These are phyloP conservation scores for Cinclus cinclus DNA, from an alignment of 2,113 vertebrate genomes.

Conservation along the genomic window DNA sequence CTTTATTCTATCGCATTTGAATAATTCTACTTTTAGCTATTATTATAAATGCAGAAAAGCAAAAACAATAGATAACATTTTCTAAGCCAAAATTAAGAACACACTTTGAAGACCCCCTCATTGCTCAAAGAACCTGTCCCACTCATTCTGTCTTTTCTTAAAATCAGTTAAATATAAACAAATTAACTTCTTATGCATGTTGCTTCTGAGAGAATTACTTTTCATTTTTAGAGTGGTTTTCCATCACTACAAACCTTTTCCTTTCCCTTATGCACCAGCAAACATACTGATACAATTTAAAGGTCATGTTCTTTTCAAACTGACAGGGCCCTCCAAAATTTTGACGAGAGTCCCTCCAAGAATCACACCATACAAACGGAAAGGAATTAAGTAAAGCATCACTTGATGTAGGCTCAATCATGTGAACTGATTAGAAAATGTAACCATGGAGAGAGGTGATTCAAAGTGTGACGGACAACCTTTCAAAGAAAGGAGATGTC, in stretches of 20 bases:
- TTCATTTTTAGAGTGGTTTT: slow-evolving; percentile 78
- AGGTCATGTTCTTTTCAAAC: slow-evolving; percentile 99
- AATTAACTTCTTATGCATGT: slow-evolving; percentile 66
- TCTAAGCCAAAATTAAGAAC: neutral
- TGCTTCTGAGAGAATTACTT: slow-evolving; percentile 79
- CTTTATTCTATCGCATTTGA: neutral
- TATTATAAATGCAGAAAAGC: neutral
- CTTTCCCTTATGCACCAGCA: slow-evolving; percentile 95
- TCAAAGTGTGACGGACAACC: slow-evolving; percentile 73
- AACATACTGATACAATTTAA: slow-evolving; percentile 99
- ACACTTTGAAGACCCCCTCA: neutral
- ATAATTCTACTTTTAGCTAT: neutral
- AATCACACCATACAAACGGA: slow-evolving; percentile 79
- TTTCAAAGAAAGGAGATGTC: slow-evolving; percentile 76
- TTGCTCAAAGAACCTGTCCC: neutral
- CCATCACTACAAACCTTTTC: slow-evolving; percentile 90
- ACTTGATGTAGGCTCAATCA: slow-evolving; percentile 82
- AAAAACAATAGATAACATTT: neutral
- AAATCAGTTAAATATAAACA: slow-evolving; percentile 72
- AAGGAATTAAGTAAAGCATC: slow-evolving; percentile 89
- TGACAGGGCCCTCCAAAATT: slow-evolving; percentile 98
- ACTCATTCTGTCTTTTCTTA: neutral
- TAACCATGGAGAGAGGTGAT: slow-evolving; percentile 65
- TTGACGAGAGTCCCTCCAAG: slow-evolving; percentile 93
- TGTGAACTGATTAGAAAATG: slow-evolving; percentile 88